These are phyloP conservation scores for Entosphenus tridentatus DNA, from an alignment of 2,113 vertebrate genomes.

Conservation along the genomic window DNA sequence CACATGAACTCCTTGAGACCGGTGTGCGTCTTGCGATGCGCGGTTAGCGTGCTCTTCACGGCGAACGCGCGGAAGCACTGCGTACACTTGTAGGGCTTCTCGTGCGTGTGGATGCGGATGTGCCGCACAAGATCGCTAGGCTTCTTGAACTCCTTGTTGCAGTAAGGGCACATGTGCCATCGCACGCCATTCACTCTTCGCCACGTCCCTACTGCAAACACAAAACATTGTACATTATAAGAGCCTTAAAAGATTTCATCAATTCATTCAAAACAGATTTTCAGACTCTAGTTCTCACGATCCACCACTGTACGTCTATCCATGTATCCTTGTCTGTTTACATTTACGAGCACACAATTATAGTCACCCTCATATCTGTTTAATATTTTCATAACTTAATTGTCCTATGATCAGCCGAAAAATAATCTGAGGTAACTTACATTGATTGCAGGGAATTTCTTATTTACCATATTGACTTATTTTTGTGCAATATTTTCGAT, in stretches of 20 bases:
- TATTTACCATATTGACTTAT: no score
- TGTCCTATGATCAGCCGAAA: no score
- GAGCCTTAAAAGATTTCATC: slow-evolving; percentile 2
- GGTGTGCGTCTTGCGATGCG: slow-evolving; percentile 87
- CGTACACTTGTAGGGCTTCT: slow-evolving; percentile 95
- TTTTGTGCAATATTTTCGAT: no score
- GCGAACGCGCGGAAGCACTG: slow-evolving; percentile 94
- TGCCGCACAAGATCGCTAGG: slow-evolving; percentile 89
- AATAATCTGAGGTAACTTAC: no score
- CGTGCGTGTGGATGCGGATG: slow-evolving; percentile 92
- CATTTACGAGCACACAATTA: no score
- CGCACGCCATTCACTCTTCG: slow-evolving; percentile 75
- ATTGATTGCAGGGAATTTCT: no score
- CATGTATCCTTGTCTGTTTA: no score
- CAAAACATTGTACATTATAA: background rate
- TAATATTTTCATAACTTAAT: no score
- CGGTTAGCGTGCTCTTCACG: slow-evolving; percentile 90
- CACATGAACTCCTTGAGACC: slow-evolving; percentile 95
- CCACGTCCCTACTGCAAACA: slow-evolving; percentile 38
- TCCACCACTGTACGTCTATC: no score
- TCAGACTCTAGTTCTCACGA: background rate
- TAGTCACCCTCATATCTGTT: no score
- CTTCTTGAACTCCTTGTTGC: slow-evolving; percentile 90
- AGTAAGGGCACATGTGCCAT: slow-evolving; percentile 89
- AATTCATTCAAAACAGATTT: background rate